Conservation (phyloP, 2,113 vertebrate genomes). For the Tragelaphus imberbis region DNA sequence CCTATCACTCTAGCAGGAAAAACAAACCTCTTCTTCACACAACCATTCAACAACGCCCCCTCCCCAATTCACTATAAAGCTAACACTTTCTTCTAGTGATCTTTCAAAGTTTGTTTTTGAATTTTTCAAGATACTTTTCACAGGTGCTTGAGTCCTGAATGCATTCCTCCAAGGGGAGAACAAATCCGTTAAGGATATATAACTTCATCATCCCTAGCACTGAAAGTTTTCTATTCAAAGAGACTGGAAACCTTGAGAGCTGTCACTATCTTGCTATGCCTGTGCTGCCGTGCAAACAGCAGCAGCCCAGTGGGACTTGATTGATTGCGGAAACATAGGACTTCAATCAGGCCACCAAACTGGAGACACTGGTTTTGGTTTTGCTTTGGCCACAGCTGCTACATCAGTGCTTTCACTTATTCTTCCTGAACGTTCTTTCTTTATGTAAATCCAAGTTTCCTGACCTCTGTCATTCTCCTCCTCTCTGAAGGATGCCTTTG, state of each 20-base stretch:
- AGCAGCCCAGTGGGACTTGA: neutral
- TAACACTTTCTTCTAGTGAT: neutral
- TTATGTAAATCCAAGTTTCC: neutral
- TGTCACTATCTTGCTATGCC: no score
- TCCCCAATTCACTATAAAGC: neutral
- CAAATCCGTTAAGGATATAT: neutral
- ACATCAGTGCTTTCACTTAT: neutral
- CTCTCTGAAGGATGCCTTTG: neutral
- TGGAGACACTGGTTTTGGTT: neutral
- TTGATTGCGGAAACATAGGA: rapidly evolving
- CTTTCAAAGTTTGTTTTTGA: neutral
- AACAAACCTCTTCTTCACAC: neutral
- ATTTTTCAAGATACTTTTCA: neutral
- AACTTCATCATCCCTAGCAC: neutral
- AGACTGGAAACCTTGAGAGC: neutral
- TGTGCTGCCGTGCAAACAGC: rapidly evolving
- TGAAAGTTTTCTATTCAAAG: neutral
- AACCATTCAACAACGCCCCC: neutral
- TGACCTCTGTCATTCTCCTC: neutral
- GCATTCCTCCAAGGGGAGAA: neutral
- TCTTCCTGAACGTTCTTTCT: neutral
- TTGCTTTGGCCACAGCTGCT: neutral
- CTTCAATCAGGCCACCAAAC: neutral
- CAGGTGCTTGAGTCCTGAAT: neutral
- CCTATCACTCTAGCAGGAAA: neutral